A percentile compares a stretch with the other conserved stretches of the same genome.
These are phyloP conservation scores for Cavia porcellus DNA, from an alignment of 2,113 vertebrate species.

Conservation along the genomic window DNA sequence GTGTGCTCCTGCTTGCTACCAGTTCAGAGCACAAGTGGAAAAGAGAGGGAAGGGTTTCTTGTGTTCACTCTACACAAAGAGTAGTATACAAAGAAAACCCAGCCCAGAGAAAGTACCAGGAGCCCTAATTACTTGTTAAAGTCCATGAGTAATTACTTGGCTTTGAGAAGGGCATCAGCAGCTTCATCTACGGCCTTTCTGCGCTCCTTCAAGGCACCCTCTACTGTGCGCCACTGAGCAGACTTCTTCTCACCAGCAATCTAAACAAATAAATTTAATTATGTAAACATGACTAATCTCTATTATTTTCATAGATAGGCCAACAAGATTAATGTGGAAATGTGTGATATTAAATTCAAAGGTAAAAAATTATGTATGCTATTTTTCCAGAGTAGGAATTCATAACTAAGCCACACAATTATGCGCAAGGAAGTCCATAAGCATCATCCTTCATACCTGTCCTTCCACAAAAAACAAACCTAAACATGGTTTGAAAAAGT, in stretches of 20 bases:
- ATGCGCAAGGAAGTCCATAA: background rate
- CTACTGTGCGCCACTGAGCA: constrained; percentile 94
- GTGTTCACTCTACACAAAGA: background rate
- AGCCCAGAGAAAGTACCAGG: constrained; percentile 57
- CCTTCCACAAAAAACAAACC: background rate
- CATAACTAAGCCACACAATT: background rate
- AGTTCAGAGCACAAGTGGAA: background rate
- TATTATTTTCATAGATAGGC: background rate
- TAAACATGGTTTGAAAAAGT: constrained; percentile 93
- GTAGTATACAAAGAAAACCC: constrained; percentile 39
- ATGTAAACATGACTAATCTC: background rate
- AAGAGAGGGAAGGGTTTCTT: background rate
- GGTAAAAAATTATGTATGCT: background rate
- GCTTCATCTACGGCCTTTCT: constrained; percentile 92
- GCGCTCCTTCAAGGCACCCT: constrained; percentile 92
- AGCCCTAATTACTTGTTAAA: constrained; percentile 74
- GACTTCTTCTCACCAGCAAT: constrained; percentile 91
- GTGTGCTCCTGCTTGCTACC: background rate
- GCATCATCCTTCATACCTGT: background rate
- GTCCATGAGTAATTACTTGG: constrained; percentile 91
- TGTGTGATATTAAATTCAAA: background rate
- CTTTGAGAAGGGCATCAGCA: constrained; percentile 91
- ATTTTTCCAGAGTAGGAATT: constrained; percentile 34
- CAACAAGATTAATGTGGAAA: background rate
- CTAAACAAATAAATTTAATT: constrained; percentile 84